phyloP scores from a whole-genome alignment of 2,113 vertebrate species.

The Trinectes maculatus region DNA sequence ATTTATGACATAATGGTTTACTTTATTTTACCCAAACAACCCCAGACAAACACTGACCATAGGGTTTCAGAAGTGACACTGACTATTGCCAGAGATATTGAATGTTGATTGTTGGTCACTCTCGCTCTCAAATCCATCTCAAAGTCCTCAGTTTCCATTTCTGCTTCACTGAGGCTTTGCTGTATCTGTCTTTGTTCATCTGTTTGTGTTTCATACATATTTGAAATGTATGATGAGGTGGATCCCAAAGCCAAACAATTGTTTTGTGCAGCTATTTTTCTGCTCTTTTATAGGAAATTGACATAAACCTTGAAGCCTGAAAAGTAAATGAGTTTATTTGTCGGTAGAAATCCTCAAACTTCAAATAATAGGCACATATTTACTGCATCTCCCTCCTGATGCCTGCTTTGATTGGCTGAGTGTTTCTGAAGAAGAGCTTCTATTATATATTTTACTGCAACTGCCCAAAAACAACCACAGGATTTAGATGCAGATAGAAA shows the following conservation, averaged over 20 bases:
- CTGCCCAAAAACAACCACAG: constrained; percentile 50
- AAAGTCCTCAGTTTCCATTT: constrained; percentile 14
- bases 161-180: constrained; percentile 19
- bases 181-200: constrained; percentile 24
- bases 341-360: constrained; percentile 62
- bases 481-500: constrained; percentile 66
- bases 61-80: neutral
- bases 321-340: constrained; percentile 54
- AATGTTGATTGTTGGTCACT: neutral
- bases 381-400: constrained; percentile 48
- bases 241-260: constrained; percentile 49
- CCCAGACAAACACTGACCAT: neutral
- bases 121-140: neutral
- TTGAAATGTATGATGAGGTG: constrained; percentile 43
- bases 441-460: constrained; percentile 54
- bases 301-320: constrained; percentile 54
- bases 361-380: constrained; percentile 66
- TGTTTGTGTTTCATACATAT: constrained; percentile 58
- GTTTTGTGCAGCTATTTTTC: constrained; percentile 33
- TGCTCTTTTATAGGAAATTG: constrained; percentile 40
- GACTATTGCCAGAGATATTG: constrained; percentile 4
- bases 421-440: constrained; percentile 45
- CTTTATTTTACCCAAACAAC: neutral
- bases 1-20: too few relatives aligned
- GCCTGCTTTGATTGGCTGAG: constrained; percentile 52